Evolutionary conservation across 2,888 invertebrate species (phyloP).

Genomic region (Odontothrips loti): DNA sequence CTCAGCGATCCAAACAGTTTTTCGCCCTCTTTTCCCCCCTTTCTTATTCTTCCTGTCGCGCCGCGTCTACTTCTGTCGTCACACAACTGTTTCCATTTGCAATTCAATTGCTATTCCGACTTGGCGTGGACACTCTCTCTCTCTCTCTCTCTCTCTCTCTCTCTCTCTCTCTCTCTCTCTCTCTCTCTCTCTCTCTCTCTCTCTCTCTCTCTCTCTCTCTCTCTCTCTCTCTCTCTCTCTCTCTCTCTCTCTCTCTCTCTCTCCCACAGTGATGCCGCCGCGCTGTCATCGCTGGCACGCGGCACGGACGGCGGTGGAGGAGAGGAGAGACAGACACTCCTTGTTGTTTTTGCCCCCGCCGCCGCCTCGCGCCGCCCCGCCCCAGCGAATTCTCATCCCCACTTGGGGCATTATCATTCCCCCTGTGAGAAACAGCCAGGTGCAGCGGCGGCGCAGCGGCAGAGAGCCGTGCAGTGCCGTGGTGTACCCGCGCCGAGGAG

Average conservation of each 20-base stretch:
- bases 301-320: not conserved
- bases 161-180: no score
- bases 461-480: not conserved
- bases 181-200: no score
- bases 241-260: no score
- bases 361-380: not conserved
- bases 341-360: not conserved
- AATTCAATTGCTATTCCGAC: conserved; percentile 25
- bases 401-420: conserved; percentile 1
- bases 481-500: not conserved
- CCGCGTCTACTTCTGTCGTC: not conserved
- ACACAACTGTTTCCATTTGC: conserved; percentile 24
- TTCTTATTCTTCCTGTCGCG: not conserved
- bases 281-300: not conserved
- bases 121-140: not conserved
- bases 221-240: no score
- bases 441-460: not conserved
- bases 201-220: no score
- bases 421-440: conserved; percentile 6
- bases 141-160: no score
- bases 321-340: not conserved
- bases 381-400: not conserved
- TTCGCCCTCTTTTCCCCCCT: not conserved
- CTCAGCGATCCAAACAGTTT: not conserved
- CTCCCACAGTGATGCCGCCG: not conserved